phyloP scores from a whole-genome alignment of 23 tunicate genomes.

The Botrylloides violaceus region DNA sequence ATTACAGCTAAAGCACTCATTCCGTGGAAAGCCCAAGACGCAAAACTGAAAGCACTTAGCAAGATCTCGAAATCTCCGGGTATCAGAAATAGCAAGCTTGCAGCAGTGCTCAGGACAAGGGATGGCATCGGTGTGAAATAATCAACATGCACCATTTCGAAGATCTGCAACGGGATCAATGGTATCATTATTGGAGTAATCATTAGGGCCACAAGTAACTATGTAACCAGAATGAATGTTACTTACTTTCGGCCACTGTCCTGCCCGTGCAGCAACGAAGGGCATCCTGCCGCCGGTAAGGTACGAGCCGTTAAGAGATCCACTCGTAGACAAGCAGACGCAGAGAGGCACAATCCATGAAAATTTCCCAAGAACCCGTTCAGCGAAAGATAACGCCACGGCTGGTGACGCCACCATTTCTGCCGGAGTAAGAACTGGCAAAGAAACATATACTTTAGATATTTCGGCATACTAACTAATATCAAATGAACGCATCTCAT shows the following conservation, averaged over 20 bases:
- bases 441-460: not conserved
- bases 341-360: conserved; percentile 57
- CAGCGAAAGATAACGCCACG: conserved; percentile 47
- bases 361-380: conserved; percentile 35
- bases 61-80: conserved; percentile 20
- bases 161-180: conserved; percentile 6
- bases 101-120: conserved; percentile 1
- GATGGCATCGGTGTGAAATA: not conserved
- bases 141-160: not conserved
- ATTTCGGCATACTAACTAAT: not conserved
- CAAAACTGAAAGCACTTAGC: conserved; percentile 27
- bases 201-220: too few relatives aligned
- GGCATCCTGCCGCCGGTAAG: conserved; percentile 46
- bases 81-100: conserved; percentile 17
- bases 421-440: conserved; percentile 38
- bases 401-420: conserved; percentile 46
- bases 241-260: conserved; percentile 43
- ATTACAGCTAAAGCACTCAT: conserved; percentile 14
- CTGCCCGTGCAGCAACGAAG: conserved; percentile 53
- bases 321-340: conserved; percentile 51
- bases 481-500: not conserved
- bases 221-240: too few relatives aligned
- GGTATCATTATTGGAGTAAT: too few relatives aligned
- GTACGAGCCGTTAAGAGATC: conserved; percentile 43
- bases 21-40: conserved; percentile 25